Evolutionary conservation across 1,140 invertebrate genomes (phyloP), one percentile per base, ranked within the genome.

Genomic region (Vanessa tameamea): DNA sequence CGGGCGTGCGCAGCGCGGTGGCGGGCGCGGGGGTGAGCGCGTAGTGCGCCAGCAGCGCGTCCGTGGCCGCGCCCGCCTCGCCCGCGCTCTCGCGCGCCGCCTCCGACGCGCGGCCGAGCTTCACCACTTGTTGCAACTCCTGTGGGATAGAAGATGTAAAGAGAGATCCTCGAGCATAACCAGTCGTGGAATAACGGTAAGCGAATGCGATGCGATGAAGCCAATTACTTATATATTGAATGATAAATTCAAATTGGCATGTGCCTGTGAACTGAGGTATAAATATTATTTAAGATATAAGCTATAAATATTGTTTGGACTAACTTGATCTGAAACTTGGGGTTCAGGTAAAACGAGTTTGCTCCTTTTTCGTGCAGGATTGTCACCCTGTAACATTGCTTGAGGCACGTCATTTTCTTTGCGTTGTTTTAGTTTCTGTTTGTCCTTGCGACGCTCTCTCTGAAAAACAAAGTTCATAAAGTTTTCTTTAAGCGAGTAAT

Each of bases 341-440:
- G 99, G 99, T 76, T 97, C 95, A 9, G 99, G 99, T 48, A 99
- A 87, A 14, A 99, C 98, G 15, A 99, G 93, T 92, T 99, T 99
- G 80, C 97, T 99, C 64, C 99, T 94, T 91, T 99, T 99, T 72
- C 96, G 96, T 0, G 97, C 95, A 0, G 98, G 98, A 88, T 99
- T 98, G 80, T 97, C 95, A 76, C 96, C 96, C 83, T 97, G 96
- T 37, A 99, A 93, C 95, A 99, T 98, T 1, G 97, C 96, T 78
- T 96, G 95, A 0, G 99, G 98, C 75, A 99, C 96, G 83, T 99
- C 98, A 93, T 99, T 99, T 87, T 99, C 98, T 88, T 99, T 99
- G 26, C 97, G 94, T 82, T 98, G 97, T 85, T 99, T 99, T 67
- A 99, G 90, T 88, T 99, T 99, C 79, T 97, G 95, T 80, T 98